phyloP scores from a whole-genome alignment of 2,113 vertebrate species.

The Sus scrofa region DNA sequence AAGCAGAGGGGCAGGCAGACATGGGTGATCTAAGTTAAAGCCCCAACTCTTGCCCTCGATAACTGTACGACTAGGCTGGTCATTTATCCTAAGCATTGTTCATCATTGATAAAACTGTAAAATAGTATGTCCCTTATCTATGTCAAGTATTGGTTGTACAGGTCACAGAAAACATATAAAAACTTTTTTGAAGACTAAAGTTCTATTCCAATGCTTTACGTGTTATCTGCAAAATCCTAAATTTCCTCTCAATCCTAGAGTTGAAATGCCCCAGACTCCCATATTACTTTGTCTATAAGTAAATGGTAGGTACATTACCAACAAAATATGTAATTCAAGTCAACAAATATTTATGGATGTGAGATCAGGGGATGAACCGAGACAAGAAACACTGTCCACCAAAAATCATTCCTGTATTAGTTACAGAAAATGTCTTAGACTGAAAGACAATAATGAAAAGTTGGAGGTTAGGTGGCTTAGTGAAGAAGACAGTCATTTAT shows the following conservation, averaged over 20 bases:
- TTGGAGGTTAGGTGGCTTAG: not conserved
- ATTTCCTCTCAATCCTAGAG: not conserved
- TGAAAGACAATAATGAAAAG: conserved; percentile 34
- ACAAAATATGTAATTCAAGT: conserved; percentile 50
- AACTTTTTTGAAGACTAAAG: conserved; percentile 12
- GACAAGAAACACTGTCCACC: not conserved
- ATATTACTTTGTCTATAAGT: not conserved
- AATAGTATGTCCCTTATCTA: not conserved
- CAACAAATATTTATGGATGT: conserved; percentile 9
- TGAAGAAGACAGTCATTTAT: conserved; percentile 5
- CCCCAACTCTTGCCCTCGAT: not conserved
- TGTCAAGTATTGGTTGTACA: not conserved
- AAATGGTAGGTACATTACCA: not conserved
- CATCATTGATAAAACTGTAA: not conserved
- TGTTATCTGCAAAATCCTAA: conserved; percentile 39
- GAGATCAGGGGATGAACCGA: not conserved
- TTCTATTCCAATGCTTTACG: not conserved
- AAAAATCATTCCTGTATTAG: not conserved
- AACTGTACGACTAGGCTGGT: not conserved
- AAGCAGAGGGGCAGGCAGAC: not conserved
- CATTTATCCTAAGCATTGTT: not conserved
- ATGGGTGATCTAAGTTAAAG: not conserved
- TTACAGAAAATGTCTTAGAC: not conserved
- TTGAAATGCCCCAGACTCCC: not conserved
- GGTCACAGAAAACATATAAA: conserved; percentile 40